Percentiles rank a stretch among this genome's conserved stretches.
phyloP scores from a whole-genome alignment of 2,888 invertebrate species.

The Desoria tigrina region DNA sequence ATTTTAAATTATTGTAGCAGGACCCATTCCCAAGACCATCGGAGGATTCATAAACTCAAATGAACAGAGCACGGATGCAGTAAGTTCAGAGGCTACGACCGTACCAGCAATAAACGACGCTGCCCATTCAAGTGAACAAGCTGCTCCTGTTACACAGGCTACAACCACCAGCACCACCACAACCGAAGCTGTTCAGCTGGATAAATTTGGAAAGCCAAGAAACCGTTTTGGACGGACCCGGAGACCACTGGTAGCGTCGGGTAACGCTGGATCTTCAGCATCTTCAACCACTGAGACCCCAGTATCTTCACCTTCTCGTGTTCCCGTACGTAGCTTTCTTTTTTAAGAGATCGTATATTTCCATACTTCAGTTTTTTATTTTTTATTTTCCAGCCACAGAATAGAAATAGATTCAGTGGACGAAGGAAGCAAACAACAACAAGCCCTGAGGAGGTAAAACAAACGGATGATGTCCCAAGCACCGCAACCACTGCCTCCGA shows the following conservation, averaged over 20 bases:
- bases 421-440: constrained; percentile 27
- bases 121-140: not conserved
- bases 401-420: constrained; percentile 28
- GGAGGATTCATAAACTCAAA: not conserved
- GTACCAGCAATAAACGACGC: not conserved
- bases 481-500: constrained; percentile 5
- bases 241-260: constrained; percentile 21
- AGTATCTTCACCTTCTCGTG: constrained; percentile 10
- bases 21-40: not conserved
- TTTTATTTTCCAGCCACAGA: not conserved
- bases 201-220: constrained; percentile 37
- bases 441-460: constrained; percentile 21
- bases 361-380: not conserved
- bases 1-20: too few relatives aligned
- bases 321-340: not conserved
- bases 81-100: constrained; percentile 35
- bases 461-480: constrained; percentile 9
- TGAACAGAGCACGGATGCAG: constrained; percentile 35
- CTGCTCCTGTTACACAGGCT: constrained; percentile 33
- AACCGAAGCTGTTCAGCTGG: constrained; percentile 31
- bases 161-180: constrained; percentile 29
- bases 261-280: constrained; percentile 14
- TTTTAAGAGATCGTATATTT: not conserved
- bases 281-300: constrained; percentile 28
- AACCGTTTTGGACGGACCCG: constrained; percentile 37